Evolutionary conservation across 2,113 vertebrate genomes (phyloP), one percentile per base, ranked within the genome.

Genomic region (Hystrix brachyura): DNA sequence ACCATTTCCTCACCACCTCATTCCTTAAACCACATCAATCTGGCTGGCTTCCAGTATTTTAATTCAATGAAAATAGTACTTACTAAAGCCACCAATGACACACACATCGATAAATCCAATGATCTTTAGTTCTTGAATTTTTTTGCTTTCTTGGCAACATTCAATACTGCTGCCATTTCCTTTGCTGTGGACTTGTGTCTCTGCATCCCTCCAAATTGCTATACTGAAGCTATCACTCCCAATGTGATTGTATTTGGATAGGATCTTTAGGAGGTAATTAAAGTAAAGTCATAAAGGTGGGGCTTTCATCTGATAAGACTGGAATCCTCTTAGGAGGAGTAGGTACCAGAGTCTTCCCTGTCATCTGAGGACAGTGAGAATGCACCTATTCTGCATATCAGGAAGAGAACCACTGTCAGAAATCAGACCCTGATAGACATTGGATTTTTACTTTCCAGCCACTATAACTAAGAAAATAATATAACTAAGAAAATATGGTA

Each of bases 121-220:
- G 21, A 78, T 18, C 23, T 62, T 95, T 12, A 46, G 3, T 62
- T 90, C 62, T 86, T 48, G 51, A 48, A 17, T 60, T 27, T 64
- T 46, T 57, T 60, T 60, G 19, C 32, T 55, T 34, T 65, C 64
- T 64, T 72, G 71, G 46, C 32, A 74, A 55, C 67, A 79, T 88
- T 93, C 51, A 97, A 85, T 23, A 65, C 34, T 72, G 64, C 29
- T 53, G 19, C 48, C 43, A 67, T 62, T 88, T 94, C 62, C 43
- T 94, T 71, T 60, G 55, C 83, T n/a, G 64, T 25, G 7, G 38
- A 79, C 25, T 89, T 57, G 17, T 71, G 74, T 13, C 29, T 10
- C 38, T 15, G 5, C 78, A 9, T 13, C 32, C 17, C 60, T 86
- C 32, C 43, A 25, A 46, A 57, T 27, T 60, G 29, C 1, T 29